Base-by-base conservation (phyloP, 2,888 invertebrate species). In the Boloria selene region DNA sequence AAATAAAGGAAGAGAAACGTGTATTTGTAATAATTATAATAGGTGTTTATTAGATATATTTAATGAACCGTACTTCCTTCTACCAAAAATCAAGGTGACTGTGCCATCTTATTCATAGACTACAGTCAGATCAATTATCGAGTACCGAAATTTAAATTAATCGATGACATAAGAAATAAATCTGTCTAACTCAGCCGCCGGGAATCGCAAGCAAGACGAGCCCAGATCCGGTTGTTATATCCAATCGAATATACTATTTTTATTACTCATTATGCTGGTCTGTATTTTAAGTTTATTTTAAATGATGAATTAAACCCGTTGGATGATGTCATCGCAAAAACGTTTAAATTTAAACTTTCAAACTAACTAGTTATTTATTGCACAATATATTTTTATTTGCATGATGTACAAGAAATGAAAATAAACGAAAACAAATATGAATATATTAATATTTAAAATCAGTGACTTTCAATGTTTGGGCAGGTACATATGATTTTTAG, bases 211-310 rank as follows among this genome's bases (percentile, higher is more conserved):
- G 74, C 81, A 81, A 81, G 84, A 81, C 81, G 79, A 79, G 82
- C 87, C 88, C 86, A 88, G 87, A 88, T 88, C 88, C 87, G 90
- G 88, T 85, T 85, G 84, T 86, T 84, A 84, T 82, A 81, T 83
- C 79, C 81, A 79, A 86, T 85, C 82, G 79, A 85, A 86, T 83
- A 81, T 73, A 85, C 86, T 87, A 90, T 90, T 90, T 90, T 89
- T 89, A 90, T 88, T 84, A 79, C 83, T 73, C 75, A 79, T 75
- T 79, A 82, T 83, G 85, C 79, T 77, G 77, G 79, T 79, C 81
- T 81, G 79, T 79, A 79, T 80, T 76, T 75, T 79, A 81, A 6
- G 38, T 31, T 59, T 83, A 82, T 84, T 78, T 77, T 68, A 63
- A 80, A 66, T 66, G 68, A 58, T 65, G 49, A 17, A 7, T 59